Percentiles rank a stretch among this genome's conserved stretches.
These are phyloP conservation scores for Balearica regulorum DNA, from an alignment of 2,797 vertebrate genomes.

Conservation along the genomic window DNA sequence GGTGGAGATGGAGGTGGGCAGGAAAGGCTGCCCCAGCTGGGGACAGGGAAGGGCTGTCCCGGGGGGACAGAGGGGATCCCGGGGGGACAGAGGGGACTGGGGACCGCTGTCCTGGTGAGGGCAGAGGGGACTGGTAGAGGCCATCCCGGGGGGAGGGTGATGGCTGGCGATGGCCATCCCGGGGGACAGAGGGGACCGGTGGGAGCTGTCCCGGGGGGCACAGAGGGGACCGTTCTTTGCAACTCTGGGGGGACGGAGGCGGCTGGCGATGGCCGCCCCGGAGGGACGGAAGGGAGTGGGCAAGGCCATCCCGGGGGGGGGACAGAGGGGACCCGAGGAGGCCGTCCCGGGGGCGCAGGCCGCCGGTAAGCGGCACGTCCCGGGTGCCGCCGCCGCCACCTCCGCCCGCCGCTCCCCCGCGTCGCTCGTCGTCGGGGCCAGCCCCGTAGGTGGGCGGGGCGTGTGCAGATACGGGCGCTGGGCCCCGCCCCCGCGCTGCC, in stretches of 20 bases:
- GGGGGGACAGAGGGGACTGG: no score
- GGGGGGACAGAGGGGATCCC: background rate
- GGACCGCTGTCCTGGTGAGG: background rate
- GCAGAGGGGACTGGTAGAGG: accelerated
- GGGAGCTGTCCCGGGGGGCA: background rate
- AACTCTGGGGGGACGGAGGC: accelerated
- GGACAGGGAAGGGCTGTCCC: no score
- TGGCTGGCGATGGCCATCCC: accelerated
- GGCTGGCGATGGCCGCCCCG: background rate
- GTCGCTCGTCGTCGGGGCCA: background rate
- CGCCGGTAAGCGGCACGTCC: no score
- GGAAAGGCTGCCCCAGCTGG: background rate
- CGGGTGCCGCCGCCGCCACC: background rate
- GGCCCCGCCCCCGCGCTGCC: slow-evolving; percentile 45
- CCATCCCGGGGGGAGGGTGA: accelerated
- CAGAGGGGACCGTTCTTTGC: no score
- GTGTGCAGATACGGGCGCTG: accelerated
- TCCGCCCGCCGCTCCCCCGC: background rate
- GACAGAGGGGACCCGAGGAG: background rate
- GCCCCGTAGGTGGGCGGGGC: background rate
- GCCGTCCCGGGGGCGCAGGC: background rate
- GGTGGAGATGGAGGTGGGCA: background rate
- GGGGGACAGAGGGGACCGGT: background rate
- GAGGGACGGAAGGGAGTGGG: background rate
- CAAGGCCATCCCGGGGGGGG: no score